Percentiles rank a stretch among this genome's conserved stretches.
These are phyloP conservation scores for Andrena trimmerana DNA, from an alignment of 2,888 invertebrate species.

Conservation along the genomic window DNA sequence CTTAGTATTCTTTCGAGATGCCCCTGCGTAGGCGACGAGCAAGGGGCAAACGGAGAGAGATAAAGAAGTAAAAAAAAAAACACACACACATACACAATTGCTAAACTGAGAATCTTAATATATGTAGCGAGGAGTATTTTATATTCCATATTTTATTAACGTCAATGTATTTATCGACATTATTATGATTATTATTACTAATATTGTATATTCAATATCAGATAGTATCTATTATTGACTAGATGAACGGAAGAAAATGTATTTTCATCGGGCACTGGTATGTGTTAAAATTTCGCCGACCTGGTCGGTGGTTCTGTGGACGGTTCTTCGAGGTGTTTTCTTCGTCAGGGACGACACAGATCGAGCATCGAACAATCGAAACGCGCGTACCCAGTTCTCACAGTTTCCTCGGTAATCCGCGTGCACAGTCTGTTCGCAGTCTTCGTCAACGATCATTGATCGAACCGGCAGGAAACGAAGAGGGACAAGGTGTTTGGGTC, in stretches of 20 bases:
- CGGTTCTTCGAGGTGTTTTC: conserved; percentile 17
- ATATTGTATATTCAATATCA: conserved; percentile 49
- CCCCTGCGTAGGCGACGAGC: conserved; percentile 69
- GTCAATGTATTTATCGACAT: conserved; percentile 71
- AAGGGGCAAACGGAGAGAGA: conserved; percentile 63
- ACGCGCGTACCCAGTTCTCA: conserved; percentile 19
- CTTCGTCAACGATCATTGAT: background rate
- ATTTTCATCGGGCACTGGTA: conserved; percentile 22
- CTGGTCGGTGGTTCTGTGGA: background rate
- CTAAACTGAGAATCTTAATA: conserved; percentile 77
- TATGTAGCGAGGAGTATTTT: conserved; percentile 81
- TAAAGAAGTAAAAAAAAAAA: conserved; percentile 61
- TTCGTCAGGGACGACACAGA: conserved; percentile 27
- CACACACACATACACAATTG: conserved; percentile 35
- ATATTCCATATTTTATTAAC: conserved; percentile 78
- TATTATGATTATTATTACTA: conserved; percentile 66
- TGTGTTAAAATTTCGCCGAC: background rate
- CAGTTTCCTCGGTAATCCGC: conserved; percentile 12
- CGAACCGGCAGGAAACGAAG: background rate
- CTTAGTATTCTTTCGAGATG: conserved; percentile 78
- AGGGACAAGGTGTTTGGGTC: background rate
- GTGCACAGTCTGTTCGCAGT: conserved; percentile 4
- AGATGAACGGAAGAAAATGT: background rate
- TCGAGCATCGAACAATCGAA: conserved; percentile 30
- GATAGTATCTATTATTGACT: conserved; percentile 24